These are phyloP conservation scores for Anaspis maculata DNA, from an alignment of 2,888 invertebrate species.

Conservation along the genomic window DNA sequence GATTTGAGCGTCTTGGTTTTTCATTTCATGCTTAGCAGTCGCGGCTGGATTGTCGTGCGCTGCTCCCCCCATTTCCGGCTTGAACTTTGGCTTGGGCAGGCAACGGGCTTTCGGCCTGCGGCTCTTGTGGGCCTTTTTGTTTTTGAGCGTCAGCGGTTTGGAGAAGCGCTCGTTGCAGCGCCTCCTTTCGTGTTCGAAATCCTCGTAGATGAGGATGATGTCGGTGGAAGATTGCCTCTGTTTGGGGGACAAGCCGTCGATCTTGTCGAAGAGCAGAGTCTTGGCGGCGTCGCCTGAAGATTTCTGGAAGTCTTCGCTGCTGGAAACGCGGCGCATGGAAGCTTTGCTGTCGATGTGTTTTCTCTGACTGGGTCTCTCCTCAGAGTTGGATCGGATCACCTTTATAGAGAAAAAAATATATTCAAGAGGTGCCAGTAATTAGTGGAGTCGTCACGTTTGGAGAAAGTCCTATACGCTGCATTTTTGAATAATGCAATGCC, in stretches of 20 bases:
- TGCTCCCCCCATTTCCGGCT: constrained; percentile 36
- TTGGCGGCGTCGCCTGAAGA: constrained; percentile 30
- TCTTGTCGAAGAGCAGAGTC: too few species aligned
- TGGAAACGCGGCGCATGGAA: constrained; percentile 52
- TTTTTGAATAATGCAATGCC: too few species aligned
- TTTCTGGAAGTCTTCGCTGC: constrained; percentile 53
- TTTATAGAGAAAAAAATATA: too few species aligned
- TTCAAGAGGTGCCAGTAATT: too few species aligned
- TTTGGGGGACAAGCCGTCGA: too few species aligned
- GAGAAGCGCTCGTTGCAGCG: constrained; percentile 58
- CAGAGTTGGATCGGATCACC: constrained; percentile 54
- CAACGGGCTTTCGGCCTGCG: constrained; percentile 22
- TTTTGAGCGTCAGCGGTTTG: constrained; percentile 50
- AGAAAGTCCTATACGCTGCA: too few species aligned
- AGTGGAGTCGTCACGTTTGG: too few species aligned
- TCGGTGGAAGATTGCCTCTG: constrained; percentile 19
- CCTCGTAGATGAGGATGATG: constrained; percentile 42
- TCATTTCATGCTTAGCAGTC: constrained; percentile 22
- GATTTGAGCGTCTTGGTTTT: constrained; percentile 33
- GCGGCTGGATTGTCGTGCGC: constrained; percentile 7
- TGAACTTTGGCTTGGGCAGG: constrained; percentile 25
- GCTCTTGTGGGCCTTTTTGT: constrained; percentile 39
- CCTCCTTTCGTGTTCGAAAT: constrained; percentile 55
- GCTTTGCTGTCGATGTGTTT: constrained; percentile 29
- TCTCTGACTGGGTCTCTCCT: constrained; percentile 45